These are phyloP conservation scores for Harpagifer antarcticus DNA, from an alignment of 2,797 vertebrate genomes.

Conservation along the genomic window DNA sequence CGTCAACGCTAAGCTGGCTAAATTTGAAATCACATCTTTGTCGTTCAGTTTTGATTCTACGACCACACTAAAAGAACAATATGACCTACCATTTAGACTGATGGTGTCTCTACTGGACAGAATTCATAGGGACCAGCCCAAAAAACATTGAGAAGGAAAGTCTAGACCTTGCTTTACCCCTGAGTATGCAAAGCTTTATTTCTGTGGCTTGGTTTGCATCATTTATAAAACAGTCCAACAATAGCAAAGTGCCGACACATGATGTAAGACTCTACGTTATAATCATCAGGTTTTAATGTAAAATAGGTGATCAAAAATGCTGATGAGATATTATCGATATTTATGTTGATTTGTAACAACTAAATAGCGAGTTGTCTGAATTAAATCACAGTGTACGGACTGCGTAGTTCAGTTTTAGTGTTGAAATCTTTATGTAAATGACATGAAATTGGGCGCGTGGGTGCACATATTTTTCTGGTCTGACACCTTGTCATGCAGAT, in stretches of 20 bases:
- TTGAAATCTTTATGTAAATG: not conserved
- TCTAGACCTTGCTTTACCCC: not conserved
- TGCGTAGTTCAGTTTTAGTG: not conserved
- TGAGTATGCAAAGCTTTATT: not conserved
- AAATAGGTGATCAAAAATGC: not conserved
- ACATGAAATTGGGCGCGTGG: not conserved
- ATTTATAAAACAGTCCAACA: not conserved
- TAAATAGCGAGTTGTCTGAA: not conserved
- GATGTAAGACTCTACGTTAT: not conserved
- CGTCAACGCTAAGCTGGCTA: constrained; percentile 6
- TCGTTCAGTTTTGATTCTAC: constrained; percentile 3
- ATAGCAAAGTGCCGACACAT: not conserved
- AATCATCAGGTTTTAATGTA: not conserved
- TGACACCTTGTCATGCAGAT: constrained; percentile 42
- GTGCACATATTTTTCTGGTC: not conserved
- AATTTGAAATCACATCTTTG: not conserved
- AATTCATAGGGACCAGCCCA: not conserved
- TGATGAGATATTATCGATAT: not conserved
- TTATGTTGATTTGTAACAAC: not conserved
- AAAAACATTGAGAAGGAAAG: not conserved
- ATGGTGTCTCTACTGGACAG: not conserved
- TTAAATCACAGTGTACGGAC: not conserved
- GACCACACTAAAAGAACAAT: not conserved
- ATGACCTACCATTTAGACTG: not conserved
- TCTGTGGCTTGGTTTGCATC: not conserved